Evolutionary conservation across 1,140 invertebrate genomes (phyloP).

Genomic region (Zaprionus vittiger): DNA sequence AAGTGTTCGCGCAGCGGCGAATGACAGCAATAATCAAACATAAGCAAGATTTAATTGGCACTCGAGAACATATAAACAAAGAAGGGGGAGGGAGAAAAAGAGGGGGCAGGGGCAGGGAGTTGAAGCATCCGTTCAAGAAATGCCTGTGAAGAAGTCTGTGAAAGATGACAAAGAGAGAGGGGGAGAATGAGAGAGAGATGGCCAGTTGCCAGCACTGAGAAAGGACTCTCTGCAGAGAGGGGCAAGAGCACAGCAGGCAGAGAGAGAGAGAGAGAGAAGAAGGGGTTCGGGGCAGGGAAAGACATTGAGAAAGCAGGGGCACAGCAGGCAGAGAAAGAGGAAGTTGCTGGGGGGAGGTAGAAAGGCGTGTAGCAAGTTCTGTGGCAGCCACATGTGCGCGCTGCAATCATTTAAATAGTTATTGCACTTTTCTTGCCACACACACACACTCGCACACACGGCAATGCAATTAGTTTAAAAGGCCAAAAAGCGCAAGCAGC

Average conservation of each 20-base stretch:
- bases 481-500: slow-evolving; percentile 57
- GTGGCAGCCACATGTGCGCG: slow-evolving; percentile 47
- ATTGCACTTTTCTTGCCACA: slow-evolving; percentile 71
- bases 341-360: background rate
- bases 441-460: slow-evolving; percentile 54
- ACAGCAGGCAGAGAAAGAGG: too few relatives aligned
- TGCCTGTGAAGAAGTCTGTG: background rate
- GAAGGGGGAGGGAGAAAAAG: background rate
- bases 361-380: background rate
- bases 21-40: slow-evolving; percentile 70
- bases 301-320: too few relatives aligned
- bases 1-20: slow-evolving; percentile 30
- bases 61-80: slow-evolving; percentile 35
- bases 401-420: slow-evolving; percentile 80
- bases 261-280: too few relatives aligned
- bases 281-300: too few relatives aligned
- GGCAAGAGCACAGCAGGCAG: background rate
- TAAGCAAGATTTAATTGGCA: slow-evolving; percentile 73
- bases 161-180: too few relatives aligned
- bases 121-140: background rate
- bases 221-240: background rate
- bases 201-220: background rate
- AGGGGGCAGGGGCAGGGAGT: background rate
- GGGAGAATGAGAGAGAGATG: background rate
- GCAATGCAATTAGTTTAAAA: slow-evolving; percentile 81